phyloP scores from a whole-genome alignment of 2,797 vertebrate species.

The Ceyx erithaca region DNA sequence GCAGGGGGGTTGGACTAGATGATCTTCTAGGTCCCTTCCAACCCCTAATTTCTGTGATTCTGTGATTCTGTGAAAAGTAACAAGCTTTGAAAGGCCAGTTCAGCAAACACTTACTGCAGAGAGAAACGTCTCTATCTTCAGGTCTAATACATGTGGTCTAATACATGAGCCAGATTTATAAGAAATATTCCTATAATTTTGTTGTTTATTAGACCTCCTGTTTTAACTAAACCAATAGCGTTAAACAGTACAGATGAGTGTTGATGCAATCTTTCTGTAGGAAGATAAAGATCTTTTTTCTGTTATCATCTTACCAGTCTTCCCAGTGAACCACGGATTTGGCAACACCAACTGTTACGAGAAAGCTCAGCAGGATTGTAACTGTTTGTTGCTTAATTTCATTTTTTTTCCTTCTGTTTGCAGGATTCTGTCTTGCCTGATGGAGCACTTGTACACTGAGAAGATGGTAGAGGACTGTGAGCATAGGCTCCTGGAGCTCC shows the following conservation, averaged over 20 bases:
- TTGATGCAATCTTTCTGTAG: background rate
- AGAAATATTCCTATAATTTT: background rate
- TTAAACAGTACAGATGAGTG: background rate
- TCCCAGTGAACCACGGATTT: background rate
- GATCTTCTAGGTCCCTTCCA: too few species aligned
- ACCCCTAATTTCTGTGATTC: too few species aligned
- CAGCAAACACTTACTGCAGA: background rate
- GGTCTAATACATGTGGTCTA: background rate
- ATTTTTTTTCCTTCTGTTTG: background rate
- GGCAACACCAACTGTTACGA: background rate
- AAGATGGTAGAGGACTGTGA: slow-evolving; percentile 99
- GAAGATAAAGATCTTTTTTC: background rate
- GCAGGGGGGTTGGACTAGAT: too few species aligned
- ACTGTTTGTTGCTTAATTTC: background rate
- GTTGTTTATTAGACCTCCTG: background rate
- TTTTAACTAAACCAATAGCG: background rate
- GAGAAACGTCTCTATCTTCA: background rate
- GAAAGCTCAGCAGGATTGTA: background rate
- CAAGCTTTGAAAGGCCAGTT: background rate
- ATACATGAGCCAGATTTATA: background rate
- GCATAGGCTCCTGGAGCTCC: slow-evolving; percentile 91
- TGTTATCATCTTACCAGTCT: background rate
- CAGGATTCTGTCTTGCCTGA: slow-evolving; percentile 97
- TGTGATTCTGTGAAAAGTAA: too few species aligned
- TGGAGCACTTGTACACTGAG: slow-evolving; percentile 98